Evolutionary conservation across 2,797 vertebrate genomes (phyloP).

Genomic region (Toxotes lorentzi): DNA sequence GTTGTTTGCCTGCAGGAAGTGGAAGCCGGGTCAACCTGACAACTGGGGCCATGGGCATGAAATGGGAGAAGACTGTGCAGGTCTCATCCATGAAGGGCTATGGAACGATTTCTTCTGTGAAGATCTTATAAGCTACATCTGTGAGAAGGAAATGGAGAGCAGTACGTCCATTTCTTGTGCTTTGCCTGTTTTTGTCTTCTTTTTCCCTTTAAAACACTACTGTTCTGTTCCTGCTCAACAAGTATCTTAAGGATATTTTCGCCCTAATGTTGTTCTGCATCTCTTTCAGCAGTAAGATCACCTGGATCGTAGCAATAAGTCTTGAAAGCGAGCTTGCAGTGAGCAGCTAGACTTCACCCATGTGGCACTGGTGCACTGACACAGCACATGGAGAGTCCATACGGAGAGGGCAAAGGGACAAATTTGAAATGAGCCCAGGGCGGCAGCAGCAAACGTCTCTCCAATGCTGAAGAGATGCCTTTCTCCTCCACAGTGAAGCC

Average conservation of each 20-base stretch:
- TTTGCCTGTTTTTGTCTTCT: neutral
- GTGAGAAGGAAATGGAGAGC: slow-evolving; percentile 89
- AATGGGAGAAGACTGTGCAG: slow-evolving; percentile 92
- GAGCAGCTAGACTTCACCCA: slow-evolving; percentile 73
- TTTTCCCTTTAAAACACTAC: neutral
- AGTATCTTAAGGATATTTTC: neutral
- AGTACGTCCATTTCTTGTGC: slow-evolving; percentile 77
- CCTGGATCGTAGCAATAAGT: slow-evolving; percentile 66
- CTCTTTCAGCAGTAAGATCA: slow-evolving; percentile 54
- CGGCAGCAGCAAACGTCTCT: slow-evolving; percentile 57
- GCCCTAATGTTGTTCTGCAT: slow-evolving; percentile 9
- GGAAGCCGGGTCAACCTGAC: slow-evolving; percentile 95
- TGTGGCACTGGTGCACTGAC: slow-evolving; percentile 61
- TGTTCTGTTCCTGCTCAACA: neutral
- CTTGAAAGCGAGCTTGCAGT: slow-evolving; percentile 48
- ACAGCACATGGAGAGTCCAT: slow-evolving; percentile 63
- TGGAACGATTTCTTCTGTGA: slow-evolving; percentile 98
- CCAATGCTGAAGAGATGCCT: slow-evolving; percentile 36
- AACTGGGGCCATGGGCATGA: slow-evolving; percentile 91
- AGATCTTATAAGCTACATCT: slow-evolving; percentile 93
- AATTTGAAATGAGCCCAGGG: slow-evolving; percentile 54
- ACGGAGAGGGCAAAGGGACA: slow-evolving; percentile 70
- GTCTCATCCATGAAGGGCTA: slow-evolving; percentile 89
- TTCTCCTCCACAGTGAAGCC: slow-evolving; percentile 63
- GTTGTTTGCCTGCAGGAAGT: slow-evolving; percentile 88